Conservation (phyloP, 2,888 invertebrate genomes). For the Mantis religiosa region DNA sequence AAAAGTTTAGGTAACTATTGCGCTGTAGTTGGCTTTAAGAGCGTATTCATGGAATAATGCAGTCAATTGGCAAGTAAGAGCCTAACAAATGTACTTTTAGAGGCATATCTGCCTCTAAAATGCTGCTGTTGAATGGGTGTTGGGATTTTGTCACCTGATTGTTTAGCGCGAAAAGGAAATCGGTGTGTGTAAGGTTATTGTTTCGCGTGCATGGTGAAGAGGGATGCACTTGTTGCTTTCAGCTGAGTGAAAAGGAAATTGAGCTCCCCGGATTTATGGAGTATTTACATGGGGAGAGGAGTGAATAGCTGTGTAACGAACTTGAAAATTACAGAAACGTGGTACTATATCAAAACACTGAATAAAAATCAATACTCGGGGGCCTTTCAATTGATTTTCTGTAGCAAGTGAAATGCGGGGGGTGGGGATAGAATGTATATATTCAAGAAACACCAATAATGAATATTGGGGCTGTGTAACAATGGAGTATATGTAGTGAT, state of each 20-base stretch:
- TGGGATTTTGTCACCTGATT: not conserved
- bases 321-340: no score
- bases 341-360: not conserved
- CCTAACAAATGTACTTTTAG: no score
- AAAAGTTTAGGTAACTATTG: no score
- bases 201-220: not conserved
- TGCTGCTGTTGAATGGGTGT: not conserved
- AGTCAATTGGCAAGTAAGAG: no score
- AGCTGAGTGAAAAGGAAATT: not conserved
- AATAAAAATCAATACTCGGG: not conserved
- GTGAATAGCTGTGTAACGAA: not conserved
- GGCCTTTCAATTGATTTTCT: no score
- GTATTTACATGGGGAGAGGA: not conserved
- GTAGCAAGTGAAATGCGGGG: no score
- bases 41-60: no score
- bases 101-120: no score
- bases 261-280: not conserved
- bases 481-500: not conserved
- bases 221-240: not conserved
- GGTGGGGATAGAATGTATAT: no score
- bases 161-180: not conserved
- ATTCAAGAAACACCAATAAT: not conserved
- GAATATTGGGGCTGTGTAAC: not conserved
- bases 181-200: not conserved
- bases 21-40: no score